Evolutionary conservation across 2,888 invertebrate species (phyloP).

Genomic region (Tachina fera): DNA sequence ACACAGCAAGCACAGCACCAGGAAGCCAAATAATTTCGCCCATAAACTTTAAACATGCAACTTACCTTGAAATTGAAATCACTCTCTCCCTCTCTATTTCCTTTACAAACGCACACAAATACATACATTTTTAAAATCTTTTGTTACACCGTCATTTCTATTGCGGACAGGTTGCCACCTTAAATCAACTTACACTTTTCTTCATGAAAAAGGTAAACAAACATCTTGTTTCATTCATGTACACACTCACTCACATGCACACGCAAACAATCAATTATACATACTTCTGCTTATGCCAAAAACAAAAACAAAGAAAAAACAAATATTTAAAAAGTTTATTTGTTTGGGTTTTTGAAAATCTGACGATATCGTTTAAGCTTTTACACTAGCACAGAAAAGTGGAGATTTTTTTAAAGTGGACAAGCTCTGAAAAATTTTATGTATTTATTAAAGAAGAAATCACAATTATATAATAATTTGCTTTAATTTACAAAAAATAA

Average conservation of each 20-base stretch:
- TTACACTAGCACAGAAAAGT: background rate
- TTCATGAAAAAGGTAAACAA: conserved; percentile 10
- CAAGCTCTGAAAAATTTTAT: too few species aligned
- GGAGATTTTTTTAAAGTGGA: too few species aligned
- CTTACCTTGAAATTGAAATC: conserved; percentile 61
- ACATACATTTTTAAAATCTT: background rate
- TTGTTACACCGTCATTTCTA: background rate
- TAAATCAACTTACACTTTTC: conserved; percentile 4
- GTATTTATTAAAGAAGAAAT: too few species aligned
- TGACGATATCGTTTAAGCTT: background rate
- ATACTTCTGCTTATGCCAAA: background rate
- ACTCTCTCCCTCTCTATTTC: background rate
- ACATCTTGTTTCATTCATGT: background rate
- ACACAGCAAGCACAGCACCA: background rate
- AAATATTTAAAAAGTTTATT: conserved; percentile 31
- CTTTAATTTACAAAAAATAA: too few species aligned
- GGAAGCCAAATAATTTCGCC: conserved; percentile 29
- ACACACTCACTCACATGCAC: background rate
- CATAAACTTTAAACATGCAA: conserved; percentile 54
- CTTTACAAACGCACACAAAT: background rate
- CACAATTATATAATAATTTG: too few species aligned
- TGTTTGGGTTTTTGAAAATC: conserved; percentile 9
- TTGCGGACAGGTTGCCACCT: background rate
- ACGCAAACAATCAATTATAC: background rate
- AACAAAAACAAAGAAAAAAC: conserved; percentile 13